These are phyloP conservation scores for Epinotia demarniana DNA, from an alignment of 2,888 invertebrate genomes.

Conservation along the genomic window DNA sequence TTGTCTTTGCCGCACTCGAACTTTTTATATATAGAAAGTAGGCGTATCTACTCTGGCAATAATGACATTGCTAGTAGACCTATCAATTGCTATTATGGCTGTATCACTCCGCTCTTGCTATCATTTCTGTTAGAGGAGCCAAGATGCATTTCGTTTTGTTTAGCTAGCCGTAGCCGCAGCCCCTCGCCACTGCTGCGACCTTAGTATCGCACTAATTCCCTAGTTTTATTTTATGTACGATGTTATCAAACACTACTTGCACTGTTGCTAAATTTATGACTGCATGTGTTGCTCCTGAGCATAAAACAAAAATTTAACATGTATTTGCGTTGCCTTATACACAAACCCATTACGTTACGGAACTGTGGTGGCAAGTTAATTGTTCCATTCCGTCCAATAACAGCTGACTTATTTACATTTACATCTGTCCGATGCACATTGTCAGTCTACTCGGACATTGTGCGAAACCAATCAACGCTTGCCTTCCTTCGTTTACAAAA, in stretches of 20 bases:
- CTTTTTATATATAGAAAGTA: neutral
- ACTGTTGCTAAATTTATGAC: too few relatives aligned
- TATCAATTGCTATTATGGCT: neutral
- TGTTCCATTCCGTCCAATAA: slow-evolving; percentile 19
- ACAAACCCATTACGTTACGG: slow-evolving; percentile 17
- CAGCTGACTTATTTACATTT: slow-evolving; percentile 27
- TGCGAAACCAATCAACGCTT: slow-evolving; percentile 10
- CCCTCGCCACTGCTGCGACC: slow-evolving; percentile 54
- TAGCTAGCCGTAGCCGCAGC: slow-evolving; percentile 9
- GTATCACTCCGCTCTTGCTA: neutral
- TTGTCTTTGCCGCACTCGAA: neutral
- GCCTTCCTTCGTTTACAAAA: neutral
- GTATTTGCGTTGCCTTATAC: neutral
- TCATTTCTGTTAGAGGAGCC: neutral
- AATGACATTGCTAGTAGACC: neutral
- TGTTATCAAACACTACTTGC: neutral
- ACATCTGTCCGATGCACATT: neutral
- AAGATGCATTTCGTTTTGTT: slow-evolving; percentile 11
- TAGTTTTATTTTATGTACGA: slow-evolving; percentile 21
- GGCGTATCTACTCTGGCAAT: neutral
- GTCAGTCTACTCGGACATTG: slow-evolving; percentile 14
- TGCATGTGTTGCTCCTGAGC: neutral
- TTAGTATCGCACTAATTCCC: slow-evolving; percentile 55
- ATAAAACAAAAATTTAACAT: neutral
- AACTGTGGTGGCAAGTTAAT: slow-evolving; percentile 21